phyloP scores from a whole-genome alignment of 2,797 vertebrate species.

The Oreochromis mossambicus region DNA sequence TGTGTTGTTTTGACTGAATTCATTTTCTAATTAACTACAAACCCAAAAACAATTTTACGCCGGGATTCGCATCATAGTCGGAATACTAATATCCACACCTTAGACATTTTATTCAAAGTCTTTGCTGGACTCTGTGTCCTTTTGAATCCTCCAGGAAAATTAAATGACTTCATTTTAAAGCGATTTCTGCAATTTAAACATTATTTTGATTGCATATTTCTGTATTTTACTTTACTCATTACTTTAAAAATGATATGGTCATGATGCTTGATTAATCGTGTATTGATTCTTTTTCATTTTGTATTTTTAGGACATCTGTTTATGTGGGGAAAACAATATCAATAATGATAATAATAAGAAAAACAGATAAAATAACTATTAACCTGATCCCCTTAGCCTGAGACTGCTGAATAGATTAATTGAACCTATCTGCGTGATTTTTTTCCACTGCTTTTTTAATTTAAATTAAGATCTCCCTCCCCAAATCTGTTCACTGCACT shows the following conservation, averaged over 20 bases:
- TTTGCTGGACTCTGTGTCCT: not conserved
- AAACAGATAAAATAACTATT: not conserved
- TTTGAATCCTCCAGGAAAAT: not conserved
- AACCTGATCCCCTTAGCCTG: not conserved
- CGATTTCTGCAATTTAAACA: not conserved
- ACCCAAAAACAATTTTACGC: constrained; percentile 32
- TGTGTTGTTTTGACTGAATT: constrained; percentile 43
- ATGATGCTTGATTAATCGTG: not conserved
- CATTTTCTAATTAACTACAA: constrained; percentile 52
- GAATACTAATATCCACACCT: constrained; percentile 34
- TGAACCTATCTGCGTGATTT: not conserved
- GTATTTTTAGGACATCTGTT: not conserved
- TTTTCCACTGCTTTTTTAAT: not conserved
- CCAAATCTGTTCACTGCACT: not conserved
- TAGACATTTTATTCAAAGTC: constrained; percentile 11
- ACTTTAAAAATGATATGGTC: not conserved
- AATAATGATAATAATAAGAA: not conserved
- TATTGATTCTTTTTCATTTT: not conserved
- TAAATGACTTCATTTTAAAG: constrained; percentile 8
- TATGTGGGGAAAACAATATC: not conserved
- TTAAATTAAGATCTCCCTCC: not conserved
- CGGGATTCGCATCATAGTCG: constrained; percentile 22
- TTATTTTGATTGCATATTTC: not conserved
- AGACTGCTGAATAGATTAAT: not conserved
- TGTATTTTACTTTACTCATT: not conserved